Evolutionary conservation across 2,113 vertebrate species (phyloP), one percentile per base, ranked within the genome.

Genomic region (Saguinus imperator): DNA sequence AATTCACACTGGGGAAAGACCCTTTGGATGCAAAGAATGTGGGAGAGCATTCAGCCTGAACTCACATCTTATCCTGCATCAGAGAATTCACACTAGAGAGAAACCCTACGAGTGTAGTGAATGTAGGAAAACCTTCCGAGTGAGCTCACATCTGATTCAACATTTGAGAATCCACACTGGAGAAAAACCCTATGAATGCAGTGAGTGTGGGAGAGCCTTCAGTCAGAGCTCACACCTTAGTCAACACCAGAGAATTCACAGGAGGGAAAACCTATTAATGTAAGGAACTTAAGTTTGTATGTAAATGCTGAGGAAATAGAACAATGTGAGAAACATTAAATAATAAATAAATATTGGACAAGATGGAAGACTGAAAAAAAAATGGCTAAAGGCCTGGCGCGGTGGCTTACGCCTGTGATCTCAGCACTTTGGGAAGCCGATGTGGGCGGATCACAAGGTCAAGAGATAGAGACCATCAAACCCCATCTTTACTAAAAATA

Each of bases 1-100:
- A 64, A 94, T 80, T 25, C 97, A 98, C 94, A 96, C 96, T 9
- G 97, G 97, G 0, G 94, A 97, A 45, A 98, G 95, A 91, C 96
- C 95, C 8, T 96, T 93, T 43, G 45, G 92, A 43, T 97, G 95
- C 68, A 96, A 76, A 40, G 94, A 97, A 50, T 96, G 95, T 86
- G 94, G 97, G 20, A 92, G 94, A 52, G 55, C 83, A 37, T 97
- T 97, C 55, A 86, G 84, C 35, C 61, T 89, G 29, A 96, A 96
- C 48, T 90, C 93, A 79, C 73, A 94, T 76, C 91, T 97, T 81
- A 77, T 75, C 52, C 48, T 79, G 3, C 96, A 97, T 92, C 91
- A 97, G 68, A 94, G 92, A 91, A 87, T 95, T 43, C 96, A 98
- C 57, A 93, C 91, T 16, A 90, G 96, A 73, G 97, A 93, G 61